A percentile compares a stretch with the other conserved stretches of the same genome.
phyloP scores from a whole-genome alignment of 2,888 invertebrate genomes.

The Lasioglossum leucozonium region DNA sequence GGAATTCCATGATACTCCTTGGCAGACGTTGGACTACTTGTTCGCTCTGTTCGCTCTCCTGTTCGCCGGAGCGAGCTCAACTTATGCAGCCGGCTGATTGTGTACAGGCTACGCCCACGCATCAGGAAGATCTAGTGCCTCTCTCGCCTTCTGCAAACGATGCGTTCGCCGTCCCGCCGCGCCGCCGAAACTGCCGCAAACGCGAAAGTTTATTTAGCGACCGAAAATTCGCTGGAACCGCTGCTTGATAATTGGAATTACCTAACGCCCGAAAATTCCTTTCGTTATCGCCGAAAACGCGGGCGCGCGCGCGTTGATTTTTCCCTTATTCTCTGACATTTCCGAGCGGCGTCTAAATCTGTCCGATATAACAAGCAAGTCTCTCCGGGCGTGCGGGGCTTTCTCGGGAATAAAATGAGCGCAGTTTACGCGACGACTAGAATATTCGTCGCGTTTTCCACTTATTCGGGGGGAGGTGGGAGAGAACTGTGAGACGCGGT shows the following conservation, averaged over 20 bases:
- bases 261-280: not conserved
- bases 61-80: conserved; percentile 14
- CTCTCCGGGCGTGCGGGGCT: no score
- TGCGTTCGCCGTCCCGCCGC: not conserved
- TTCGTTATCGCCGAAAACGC: not conserved
- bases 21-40: conserved; percentile 13
- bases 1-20: conserved; percentile 2
- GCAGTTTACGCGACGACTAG: conserved; percentile 18
- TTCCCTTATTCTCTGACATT: not conserved
- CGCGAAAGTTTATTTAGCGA: not conserved
- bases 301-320: not conserved
- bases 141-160: not conserved
- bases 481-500: conserved; percentile 17
- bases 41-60: not conserved
- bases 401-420: not conserved
- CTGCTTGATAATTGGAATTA: not conserved
- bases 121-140: not conserved
- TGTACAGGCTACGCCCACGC: conserved; percentile 16
- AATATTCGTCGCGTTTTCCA: conserved; percentile 14
- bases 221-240: not conserved
- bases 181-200: not conserved
- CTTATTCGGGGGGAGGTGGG: conserved; percentile 44
- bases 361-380: conserved; percentile 4
- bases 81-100: conserved; percentile 33
- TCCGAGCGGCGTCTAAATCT: not conserved